phyloP scores from a whole-genome alignment of 2,888 invertebrate genomes.

The Pseudococcus viburni region DNA sequence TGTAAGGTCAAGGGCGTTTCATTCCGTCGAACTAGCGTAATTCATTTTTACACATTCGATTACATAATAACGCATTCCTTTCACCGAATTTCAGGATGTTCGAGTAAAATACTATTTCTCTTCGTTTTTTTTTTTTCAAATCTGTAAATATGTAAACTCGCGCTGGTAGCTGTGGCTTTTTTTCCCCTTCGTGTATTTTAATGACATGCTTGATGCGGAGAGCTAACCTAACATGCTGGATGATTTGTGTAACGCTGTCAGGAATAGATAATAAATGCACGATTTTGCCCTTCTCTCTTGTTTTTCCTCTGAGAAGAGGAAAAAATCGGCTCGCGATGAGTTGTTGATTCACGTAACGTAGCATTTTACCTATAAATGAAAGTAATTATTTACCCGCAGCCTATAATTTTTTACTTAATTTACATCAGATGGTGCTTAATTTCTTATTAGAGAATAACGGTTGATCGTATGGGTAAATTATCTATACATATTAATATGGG shows the following conservation, averaged over 20 bases:
- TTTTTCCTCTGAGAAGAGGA: not conserved
- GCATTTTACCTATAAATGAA: constrained; percentile 2
- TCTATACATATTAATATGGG: not conserved
- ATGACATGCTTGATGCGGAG: constrained; percentile 49
- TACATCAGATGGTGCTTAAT: not conserved
- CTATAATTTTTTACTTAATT: constrained; percentile 27
- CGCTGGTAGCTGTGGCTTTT: not conserved
- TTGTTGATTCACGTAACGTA: constrained; percentile 12
- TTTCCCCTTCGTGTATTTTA: constrained; percentile 1
- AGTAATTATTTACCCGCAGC: constrained; percentile 36
- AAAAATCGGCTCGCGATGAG: constrained; percentile 2
- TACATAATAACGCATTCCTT: constrained; percentile 56
- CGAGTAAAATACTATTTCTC: constrained; percentile 30
- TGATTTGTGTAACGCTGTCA: constrained; percentile 45
- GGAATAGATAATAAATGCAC: constrained; percentile 45
- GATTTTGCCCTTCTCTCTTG: constrained; percentile 1
- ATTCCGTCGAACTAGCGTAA: constrained; percentile 42
- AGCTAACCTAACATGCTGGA: not conserved
- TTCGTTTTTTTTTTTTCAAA: not conserved
- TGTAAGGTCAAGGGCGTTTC: constrained; percentile 66
- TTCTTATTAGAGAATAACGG: not conserved
- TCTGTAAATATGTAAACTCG: not conserved
- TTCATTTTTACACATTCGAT: constrained; percentile 48
- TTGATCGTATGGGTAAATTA: not conserved
- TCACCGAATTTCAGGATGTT: constrained; percentile 58